phyloP scores from a whole-genome alignment of 2,797 vertebrate genomes.

The Chaunax sp. region DNA sequence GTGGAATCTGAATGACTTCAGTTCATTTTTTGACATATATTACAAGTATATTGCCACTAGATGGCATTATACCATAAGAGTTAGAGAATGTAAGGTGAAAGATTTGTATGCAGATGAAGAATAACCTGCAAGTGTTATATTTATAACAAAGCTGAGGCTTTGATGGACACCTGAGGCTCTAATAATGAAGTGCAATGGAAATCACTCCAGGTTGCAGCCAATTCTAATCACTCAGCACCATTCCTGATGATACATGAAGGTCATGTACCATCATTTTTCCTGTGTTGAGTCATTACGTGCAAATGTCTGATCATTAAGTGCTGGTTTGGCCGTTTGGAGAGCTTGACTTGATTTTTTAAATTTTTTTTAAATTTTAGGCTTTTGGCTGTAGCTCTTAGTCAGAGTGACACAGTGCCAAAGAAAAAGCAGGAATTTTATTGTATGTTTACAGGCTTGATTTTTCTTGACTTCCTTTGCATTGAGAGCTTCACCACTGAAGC shows the following conservation, averaged over 20 bases:
- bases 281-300: slow-evolving; percentile 14
- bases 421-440: slow-evolving; percentile 29
- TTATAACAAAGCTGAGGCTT: slow-evolving; percentile 25
- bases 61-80: slow-evolving; percentile 64
- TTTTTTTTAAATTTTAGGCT: slow-evolving; percentile 3
- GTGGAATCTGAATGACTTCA: slow-evolving; percentile 34
- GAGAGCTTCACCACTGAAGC: slow-evolving; percentile 4
- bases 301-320: slow-evolving; percentile 25
- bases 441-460: slow-evolving; percentile 15
- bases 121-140: slow-evolving; percentile 32
- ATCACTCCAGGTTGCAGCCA: neutral
- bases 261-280: neutral
- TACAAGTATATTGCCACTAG: slow-evolving; percentile 67
- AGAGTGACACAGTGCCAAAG: slow-evolving; percentile 46
- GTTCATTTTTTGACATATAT: slow-evolving; percentile 30
- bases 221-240: slow-evolving; percentile 5
- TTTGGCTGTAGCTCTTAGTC: slow-evolving; percentile 21
- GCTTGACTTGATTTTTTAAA: neutral
- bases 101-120: slow-evolving; percentile 15
- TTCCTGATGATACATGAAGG: slow-evolving; percentile 5
- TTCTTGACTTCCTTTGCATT: neutral
- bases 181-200: slow-evolving; percentile 43
- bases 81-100: slow-evolving; percentile 2
- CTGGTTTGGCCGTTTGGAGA: slow-evolving; percentile 14
- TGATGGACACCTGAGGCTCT: slow-evolving; percentile 20